phyloP scores from a whole-genome alignment of 2,888 invertebrate species.

The Meteorus colon region DNA sequence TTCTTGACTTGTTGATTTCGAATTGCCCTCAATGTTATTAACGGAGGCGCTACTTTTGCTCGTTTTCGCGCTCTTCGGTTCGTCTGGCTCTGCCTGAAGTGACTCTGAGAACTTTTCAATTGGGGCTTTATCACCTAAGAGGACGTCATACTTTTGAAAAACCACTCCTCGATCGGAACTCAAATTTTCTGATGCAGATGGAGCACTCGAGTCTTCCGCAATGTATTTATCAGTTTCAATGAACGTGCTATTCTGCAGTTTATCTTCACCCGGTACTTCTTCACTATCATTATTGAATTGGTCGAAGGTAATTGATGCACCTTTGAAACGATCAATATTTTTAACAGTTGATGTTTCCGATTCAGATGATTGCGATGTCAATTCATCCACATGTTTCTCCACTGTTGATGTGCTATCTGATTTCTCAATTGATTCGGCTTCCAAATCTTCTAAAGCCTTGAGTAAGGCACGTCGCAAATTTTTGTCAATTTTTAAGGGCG shows the following conservation, averaged over 20 bases:
- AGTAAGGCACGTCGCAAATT: slow-evolving; percentile 84
- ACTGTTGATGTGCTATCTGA: slow-evolving; percentile 51
- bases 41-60: slow-evolving; percentile 36
- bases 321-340: slow-evolving; percentile 34
- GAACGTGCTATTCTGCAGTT: slow-evolving; percentile 69
- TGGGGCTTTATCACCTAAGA: slow-evolving; percentile 54
- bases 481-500: slow-evolving; percentile 81
- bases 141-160: slow-evolving; percentile 54
- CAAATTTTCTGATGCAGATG: slow-evolving; percentile 31
- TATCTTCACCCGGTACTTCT: slow-evolving; percentile 64
- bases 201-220: slow-evolving; percentile 45
- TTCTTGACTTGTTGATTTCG: slow-evolving; percentile 53
- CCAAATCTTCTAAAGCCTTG: slow-evolving; percentile 84
- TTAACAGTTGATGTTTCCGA: slow-evolving; percentile 1
- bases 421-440: slow-evolving; percentile 77
- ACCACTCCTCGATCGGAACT: slow-evolving; percentile 49
- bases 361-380: slow-evolving; percentile 20
- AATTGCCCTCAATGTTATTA: slow-evolving; percentile 47
- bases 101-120: slow-evolving; percentile 54
- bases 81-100: slow-evolving; percentile 53
- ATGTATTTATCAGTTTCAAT: slow-evolving; percentile 62
- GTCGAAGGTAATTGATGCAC: slow-evolving; percentile 60
- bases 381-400: slow-evolving; percentile 5
- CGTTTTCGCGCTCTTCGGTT: slow-evolving; percentile 52
- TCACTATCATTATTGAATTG: slow-evolving; percentile 65